phyloP scores from a whole-genome alignment of 2,797 vertebrate genomes.

The Lerista edwardsae region DNA sequence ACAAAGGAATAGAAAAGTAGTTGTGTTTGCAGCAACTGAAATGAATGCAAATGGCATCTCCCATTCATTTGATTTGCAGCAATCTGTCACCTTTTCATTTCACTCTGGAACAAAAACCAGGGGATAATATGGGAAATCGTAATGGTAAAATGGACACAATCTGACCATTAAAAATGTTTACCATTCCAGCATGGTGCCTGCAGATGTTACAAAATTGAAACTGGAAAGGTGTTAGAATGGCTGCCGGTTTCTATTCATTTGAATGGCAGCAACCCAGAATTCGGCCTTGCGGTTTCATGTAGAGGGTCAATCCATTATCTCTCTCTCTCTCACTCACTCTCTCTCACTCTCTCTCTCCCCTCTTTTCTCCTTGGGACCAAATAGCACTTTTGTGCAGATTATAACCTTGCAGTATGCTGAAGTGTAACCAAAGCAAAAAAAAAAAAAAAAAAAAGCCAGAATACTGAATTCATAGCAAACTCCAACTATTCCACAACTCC shows the following conservation, averaged over 20 bases:
- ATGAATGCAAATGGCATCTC: slow-evolving; percentile 71
- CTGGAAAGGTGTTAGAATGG: slow-evolving; percentile 74
- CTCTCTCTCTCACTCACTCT: slow-evolving; percentile 66
- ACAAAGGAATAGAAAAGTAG: slow-evolving; percentile 63
- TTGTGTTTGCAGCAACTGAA: slow-evolving; percentile 45
- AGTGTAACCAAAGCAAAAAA: slow-evolving; percentile 62
- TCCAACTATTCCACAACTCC: slow-evolving; percentile 65
- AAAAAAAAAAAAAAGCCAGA: too few relatives aligned
- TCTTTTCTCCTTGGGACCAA: slow-evolving; percentile 64
- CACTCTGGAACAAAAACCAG: slow-evolving; percentile 60
- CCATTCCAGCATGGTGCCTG: slow-evolving; percentile 70
- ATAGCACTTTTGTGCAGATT: slow-evolving; percentile 75
- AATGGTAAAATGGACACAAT: slow-evolving; percentile 70
- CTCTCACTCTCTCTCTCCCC: slow-evolving; percentile 31
- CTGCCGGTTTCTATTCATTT: slow-evolving; percentile 76
- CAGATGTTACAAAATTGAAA: slow-evolving; percentile 77
- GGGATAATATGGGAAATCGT: slow-evolving; percentile 72
- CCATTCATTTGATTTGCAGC: slow-evolving; percentile 67
- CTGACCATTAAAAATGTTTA: slow-evolving; percentile 79
- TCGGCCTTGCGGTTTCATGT: slow-evolving; percentile 67
- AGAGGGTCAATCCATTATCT: slow-evolving; percentile 76
- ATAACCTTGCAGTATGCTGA: slow-evolving; percentile 56
- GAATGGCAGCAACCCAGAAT: slow-evolving; percentile 74
- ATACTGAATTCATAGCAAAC: slow-evolving; percentile 70
- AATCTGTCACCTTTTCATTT: slow-evolving; percentile 75